These are phyloP conservation scores for Grallaria varia DNA, from an alignment of 2,113 vertebrate genomes.

Conservation along the genomic window DNA sequence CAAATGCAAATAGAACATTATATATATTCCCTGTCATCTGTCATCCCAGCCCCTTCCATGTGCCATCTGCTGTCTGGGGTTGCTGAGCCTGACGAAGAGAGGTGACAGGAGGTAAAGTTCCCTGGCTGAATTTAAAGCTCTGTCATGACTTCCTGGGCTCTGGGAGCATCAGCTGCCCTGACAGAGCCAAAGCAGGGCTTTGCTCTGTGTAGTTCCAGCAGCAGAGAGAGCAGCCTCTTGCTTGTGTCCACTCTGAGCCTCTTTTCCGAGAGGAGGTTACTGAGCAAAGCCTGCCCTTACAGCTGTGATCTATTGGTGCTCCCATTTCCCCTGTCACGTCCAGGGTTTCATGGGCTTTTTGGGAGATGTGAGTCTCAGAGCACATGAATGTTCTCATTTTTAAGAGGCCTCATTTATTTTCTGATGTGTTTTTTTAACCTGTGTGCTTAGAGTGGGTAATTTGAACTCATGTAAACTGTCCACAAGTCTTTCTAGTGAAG, in stretches of 20 bases:
- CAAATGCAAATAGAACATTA: constrained; percentile 24
- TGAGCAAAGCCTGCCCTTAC: not conserved
- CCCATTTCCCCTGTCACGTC: not conserved
- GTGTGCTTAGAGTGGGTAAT: not conserved
- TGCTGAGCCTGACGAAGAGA: not conserved
- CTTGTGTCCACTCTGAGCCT: not conserved
- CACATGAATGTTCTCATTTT: not conserved
- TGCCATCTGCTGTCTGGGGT: constrained; percentile 35
- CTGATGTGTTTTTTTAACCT: not conserved
- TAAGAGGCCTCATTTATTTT: not conserved
- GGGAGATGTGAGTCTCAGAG: not conserved
- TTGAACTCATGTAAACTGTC: not conserved
- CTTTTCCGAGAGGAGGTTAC: not conserved
- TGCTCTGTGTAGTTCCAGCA: not conserved
- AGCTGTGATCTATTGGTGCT: not conserved
- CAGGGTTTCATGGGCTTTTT: not conserved
- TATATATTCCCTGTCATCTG: constrained; percentile 13
- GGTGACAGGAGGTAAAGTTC: not conserved
- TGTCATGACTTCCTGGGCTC: not conserved
- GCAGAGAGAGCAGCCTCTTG: not conserved
- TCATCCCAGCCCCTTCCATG: not conserved
- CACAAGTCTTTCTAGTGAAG: not conserved
- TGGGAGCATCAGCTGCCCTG: not conserved
- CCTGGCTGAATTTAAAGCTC: not conserved
- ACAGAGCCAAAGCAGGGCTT: not conserved